Percentiles rank a stretch among this genome's conserved stretches.
Evolutionary conservation across 2,797 vertebrate species (phyloP).

Genomic region (Leptodactylus fallax): DNA sequence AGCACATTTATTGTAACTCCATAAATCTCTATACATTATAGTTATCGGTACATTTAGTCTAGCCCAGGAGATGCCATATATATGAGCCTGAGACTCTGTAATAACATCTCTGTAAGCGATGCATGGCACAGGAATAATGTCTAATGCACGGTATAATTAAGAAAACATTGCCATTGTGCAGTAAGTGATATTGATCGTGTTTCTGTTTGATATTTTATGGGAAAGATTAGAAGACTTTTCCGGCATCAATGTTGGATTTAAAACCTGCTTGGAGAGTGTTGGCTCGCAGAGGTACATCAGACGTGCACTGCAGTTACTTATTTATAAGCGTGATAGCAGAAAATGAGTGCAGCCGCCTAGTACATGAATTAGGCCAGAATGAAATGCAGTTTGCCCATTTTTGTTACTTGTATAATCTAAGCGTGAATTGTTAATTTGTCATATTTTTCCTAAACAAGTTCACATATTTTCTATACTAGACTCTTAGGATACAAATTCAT

Average conservation of each 20-base stretch:
- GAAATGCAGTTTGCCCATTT: not conserved
- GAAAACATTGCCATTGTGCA: conserved; percentile 39
- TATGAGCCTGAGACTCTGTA: not conserved
- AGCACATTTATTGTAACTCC: not conserved
- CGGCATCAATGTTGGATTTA: conserved; percentile 34
- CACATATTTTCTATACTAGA: no score
- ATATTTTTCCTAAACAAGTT: not conserved
- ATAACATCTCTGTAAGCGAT: not conserved
- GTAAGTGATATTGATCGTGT: conserved; percentile 55
- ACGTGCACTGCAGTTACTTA: conserved; percentile 36
- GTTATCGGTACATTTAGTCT: conserved; percentile 1
- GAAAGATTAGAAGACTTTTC: conserved; percentile 54
- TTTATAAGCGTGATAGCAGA: conserved; percentile 28
- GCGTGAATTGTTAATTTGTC: not conserved
- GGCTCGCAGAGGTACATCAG: conserved; percentile 29
- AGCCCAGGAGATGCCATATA: not conserved
- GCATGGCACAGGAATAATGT: not conserved
- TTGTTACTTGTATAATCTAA: not conserved
- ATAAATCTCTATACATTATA: not conserved
- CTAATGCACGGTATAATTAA: conserved; percentile 49
- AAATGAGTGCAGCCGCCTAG: conserved; percentile 6
- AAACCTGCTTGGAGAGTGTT: conserved; percentile 28
- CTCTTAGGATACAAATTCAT: no score
- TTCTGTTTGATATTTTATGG: conserved; percentile 51
- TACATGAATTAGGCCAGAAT: not conserved